Evolutionary conservation across 2,888 invertebrate genomes (phyloP).

Genomic region (Meteorus cinctellus): DNA sequence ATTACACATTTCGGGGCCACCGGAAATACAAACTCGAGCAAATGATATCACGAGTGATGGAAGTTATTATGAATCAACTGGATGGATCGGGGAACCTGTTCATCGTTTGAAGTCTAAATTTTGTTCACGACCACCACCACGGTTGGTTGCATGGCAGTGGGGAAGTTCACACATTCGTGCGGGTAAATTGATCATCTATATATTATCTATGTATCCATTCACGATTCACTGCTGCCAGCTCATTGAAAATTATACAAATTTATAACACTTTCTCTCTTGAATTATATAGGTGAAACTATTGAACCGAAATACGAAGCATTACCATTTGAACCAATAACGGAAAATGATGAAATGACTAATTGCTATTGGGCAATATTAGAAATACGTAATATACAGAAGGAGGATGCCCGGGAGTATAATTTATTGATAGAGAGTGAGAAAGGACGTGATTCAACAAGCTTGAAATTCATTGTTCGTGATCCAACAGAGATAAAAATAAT

Average conservation of each 20-base stretch:
- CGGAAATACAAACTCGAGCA: conserved; percentile 67
- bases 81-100: conserved; percentile 68
- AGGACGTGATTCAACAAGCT: conserved; percentile 79
- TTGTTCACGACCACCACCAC: conserved; percentile 80
- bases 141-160: conserved; percentile 91
- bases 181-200: conserved; percentile 54
- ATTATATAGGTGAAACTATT: conserved; percentile 65
- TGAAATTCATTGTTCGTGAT: conserved; percentile 67
- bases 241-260: background rate
- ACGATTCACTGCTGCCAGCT: background rate
- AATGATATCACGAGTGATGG: conserved; percentile 56
- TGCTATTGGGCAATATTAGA: conserved; percentile 90
- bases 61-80: conserved; percentile 66
- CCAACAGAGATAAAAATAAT: conserved; percentile 68
- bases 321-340: conserved; percentile 67
- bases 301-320: conserved; percentile 70
- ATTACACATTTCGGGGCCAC: conserved; percentile 69
- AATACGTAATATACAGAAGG: conserved; percentile 83
- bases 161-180: conserved; percentile 75
- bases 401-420: conserved; percentile 90
- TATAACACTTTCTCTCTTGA: conserved; percentile 6
- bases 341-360: conserved; percentile 72
- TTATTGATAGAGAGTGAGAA: conserved; percentile 90
- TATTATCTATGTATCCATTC: background rate
- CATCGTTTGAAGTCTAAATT: conserved; percentile 67